Percentiles rank a stretch among this genome's conserved stretches.
phyloP scores from a whole-genome alignment of 2,113 vertebrate genomes.

The Ranitomeya variabilis region DNA sequence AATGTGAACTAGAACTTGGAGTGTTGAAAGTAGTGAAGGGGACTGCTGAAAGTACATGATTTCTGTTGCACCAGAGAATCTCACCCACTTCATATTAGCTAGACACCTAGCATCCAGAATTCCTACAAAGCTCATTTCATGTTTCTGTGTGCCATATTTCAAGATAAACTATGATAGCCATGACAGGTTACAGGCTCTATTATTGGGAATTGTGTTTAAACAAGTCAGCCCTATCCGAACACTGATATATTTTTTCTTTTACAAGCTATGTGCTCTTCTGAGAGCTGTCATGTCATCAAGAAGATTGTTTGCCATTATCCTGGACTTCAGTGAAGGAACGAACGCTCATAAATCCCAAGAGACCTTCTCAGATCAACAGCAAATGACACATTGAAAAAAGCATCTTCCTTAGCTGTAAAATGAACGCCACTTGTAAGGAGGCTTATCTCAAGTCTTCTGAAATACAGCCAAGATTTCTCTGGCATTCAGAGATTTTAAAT shows the following conservation, averaged over 20 bases:
- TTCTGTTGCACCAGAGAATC: neutral
- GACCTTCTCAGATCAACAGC: neutral
- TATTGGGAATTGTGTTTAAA: slow-evolving; percentile 3
- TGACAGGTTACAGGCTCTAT: neutral
- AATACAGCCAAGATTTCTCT: neutral
- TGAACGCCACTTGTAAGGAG: neutral
- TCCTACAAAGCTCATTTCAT: neutral
- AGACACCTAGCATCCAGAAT: neutral
- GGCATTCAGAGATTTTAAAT: neutral
- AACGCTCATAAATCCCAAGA: slow-evolving; percentile 1
- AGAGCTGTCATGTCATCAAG: slow-evolving; percentile 13
- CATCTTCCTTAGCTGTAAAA: slow-evolving; percentile 17
- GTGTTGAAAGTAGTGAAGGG: neutral
- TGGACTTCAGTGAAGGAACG: slow-evolving; percentile 5
- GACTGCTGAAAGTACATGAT: neutral
- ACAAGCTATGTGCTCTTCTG: neutral
- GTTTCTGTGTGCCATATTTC: neutral
- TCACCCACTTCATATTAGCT: neutral
- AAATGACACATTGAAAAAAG: slow-evolving; percentile 8
- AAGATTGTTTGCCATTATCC: slow-evolving; percentile 10
- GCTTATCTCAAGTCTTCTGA: neutral
- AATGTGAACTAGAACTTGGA: too few relatives aligned
- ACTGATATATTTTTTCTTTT: slow-evolving; percentile 13
- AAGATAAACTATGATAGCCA: neutral
- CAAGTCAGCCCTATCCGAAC: neutral